Evolutionary conservation across 2,113 vertebrate genomes (phyloP), one percentile per base, ranked within the genome.

Genomic region (Tachycineta bicolor): DNA sequence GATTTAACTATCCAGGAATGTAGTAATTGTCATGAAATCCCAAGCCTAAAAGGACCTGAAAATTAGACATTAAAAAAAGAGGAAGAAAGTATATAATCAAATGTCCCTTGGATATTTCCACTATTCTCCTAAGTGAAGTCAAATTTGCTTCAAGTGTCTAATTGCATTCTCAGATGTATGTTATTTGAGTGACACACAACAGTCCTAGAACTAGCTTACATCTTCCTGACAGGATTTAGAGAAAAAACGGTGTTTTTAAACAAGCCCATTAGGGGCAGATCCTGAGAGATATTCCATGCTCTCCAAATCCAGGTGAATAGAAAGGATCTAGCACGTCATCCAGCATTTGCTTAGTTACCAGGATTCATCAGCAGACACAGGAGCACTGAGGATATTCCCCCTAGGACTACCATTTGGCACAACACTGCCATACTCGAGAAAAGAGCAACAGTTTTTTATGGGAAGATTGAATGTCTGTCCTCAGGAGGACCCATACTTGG

Each of bases 1-100:
- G 28, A 89, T 95, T 89, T 81, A 93, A 84, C 86, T 90, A 86
- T 73, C 83, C 68, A 91, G 75, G 89, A 96, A 96, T 76, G 75
- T 47, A 78, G 75, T 69, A 89, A 94, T 92, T 90, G 84, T 88
- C 73, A 86, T 73, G 69, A 96, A 95, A 97, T 76, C n/a, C 23
- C 41, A 86, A 89, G 53, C 83, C 56, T 81, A 87, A 90, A 95
- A 83, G 67, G 41, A 90, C 55, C 23, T 73, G 31, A 56, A 92
- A 93, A 92, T 82, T 50, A 92, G 63, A 58, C n/a, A 77, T 64
- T 39, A 41, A 84, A 79, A 62, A 59, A 64, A 68, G 56, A 37
- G 19, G 63, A 44, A 52, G 8, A 33, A 90, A 55, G 26, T 67
- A 56, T 75, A 59, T 86, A 80, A 93, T 67, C 60, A 84, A 31